Evolutionary conservation across 1,140 invertebrate species (phyloP).

Genomic region (Drosophila setifemur): DNA sequence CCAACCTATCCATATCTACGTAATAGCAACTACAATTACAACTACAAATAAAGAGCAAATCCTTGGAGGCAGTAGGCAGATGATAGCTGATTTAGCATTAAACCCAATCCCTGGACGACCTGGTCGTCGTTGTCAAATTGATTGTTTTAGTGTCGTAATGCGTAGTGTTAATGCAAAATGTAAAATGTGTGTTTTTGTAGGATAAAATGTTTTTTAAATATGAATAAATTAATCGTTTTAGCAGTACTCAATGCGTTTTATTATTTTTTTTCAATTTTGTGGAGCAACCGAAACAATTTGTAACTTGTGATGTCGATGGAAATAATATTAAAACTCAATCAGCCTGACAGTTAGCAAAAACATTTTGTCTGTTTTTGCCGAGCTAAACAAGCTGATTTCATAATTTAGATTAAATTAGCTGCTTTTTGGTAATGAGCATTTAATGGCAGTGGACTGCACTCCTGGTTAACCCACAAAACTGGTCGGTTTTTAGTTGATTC

Average conservation of each 20-base stretch:
- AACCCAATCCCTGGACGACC: slow-evolving; percentile 30
- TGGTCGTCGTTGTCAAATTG: slow-evolving; percentile 42
- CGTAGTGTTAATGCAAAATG: slow-evolving; percentile 49
- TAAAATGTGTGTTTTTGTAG: slow-evolving; percentile 67
- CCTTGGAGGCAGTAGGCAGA: background rate
- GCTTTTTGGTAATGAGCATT: too few relatives aligned
- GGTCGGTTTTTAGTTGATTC: too few relatives aligned
- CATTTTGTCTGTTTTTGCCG: background rate
- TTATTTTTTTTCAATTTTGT: background rate
- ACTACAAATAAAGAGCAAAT: background rate
- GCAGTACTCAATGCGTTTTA: slow-evolving; percentile 17
- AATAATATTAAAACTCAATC: too few relatives aligned
- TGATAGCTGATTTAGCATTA: slow-evolving; percentile 21
- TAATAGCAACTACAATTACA: slow-evolving; percentile 43
- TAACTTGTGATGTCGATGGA: too few relatives aligned
- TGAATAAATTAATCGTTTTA: slow-evolving; percentile 72
- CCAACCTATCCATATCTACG: slow-evolving; percentile 79
- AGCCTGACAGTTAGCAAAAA: background rate
- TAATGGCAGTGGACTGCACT: too few relatives aligned
- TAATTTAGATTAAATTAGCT: too few relatives aligned
- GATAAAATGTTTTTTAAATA: slow-evolving; percentile 49
- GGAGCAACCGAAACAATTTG: too few relatives aligned
- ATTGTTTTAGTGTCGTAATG: slow-evolving; percentile 53
- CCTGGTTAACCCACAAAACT: too few relatives aligned
- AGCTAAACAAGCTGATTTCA: too few relatives aligned